A percentile compares a stretch with the other conserved stretches of the same genome.
Evolutionary conservation across 2,113 vertebrate genomes (phyloP).

Genomic region (Scatophagus argus): DNA sequence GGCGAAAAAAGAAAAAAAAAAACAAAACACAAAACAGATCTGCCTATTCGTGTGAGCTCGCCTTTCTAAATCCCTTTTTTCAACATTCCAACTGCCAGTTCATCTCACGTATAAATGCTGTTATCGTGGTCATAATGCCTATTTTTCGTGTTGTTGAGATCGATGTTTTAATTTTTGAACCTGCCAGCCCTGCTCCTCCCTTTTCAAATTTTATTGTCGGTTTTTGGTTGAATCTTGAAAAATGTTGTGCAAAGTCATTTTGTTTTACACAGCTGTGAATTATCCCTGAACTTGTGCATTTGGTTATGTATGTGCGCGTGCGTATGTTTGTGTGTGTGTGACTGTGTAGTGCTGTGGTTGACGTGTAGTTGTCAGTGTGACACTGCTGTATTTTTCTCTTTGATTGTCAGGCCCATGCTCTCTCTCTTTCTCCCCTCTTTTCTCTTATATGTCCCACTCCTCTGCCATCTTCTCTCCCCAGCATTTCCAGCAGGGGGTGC

Average conservation of each 20-base stretch:
- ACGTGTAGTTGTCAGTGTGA: constrained; percentile 70
- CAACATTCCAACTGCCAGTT: constrained; percentile 73
- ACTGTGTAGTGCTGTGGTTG: constrained; percentile 73
- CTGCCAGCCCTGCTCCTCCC: neutral
- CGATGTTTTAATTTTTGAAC: constrained; percentile 47
- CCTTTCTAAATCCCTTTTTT: constrained; percentile 45
- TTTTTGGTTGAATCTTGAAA: constrained; percentile 67
- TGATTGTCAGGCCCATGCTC: constrained; percentile 54
- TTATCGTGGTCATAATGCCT: constrained; percentile 68
- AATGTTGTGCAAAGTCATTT: constrained; percentile 61
- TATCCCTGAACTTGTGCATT: constrained; percentile 69
- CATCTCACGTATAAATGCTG: constrained; percentile 58
- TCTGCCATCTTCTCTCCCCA: constrained; percentile 36
- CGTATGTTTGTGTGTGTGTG: constrained; percentile 46
- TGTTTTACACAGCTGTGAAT: constrained; percentile 77
- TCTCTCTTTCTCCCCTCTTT: constrained; percentile 35
- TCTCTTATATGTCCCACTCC: constrained; percentile 54
- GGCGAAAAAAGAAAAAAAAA: constrained; percentile 5
- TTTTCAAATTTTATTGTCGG: constrained; percentile 26
- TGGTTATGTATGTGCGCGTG: constrained; percentile 64
- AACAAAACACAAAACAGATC: too few species aligned
- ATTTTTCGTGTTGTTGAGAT: constrained; percentile 60
- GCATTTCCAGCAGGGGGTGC: constrained; percentile 41
- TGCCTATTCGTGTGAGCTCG: constrained; percentile 31
- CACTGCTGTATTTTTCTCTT: constrained; percentile 64